Conservation (phyloP, 2,113 vertebrate genomes). For the Sarotherodon lohbergeri region DNA sequence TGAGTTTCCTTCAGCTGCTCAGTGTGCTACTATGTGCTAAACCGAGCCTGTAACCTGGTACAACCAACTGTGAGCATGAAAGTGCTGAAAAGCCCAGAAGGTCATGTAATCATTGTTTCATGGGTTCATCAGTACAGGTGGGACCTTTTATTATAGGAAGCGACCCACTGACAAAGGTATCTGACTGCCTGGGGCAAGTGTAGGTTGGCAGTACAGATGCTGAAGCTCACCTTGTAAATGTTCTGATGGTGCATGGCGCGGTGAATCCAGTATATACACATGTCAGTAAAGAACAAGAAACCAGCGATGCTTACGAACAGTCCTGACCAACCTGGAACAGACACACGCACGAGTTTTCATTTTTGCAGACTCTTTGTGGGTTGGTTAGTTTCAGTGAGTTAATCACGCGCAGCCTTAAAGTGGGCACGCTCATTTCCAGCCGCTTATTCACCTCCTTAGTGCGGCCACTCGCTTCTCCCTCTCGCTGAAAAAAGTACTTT, state of each 20-base stretch:
- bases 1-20: not conserved
- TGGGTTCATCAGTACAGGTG: not conserved
- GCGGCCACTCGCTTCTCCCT: not conserved
- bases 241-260: conserved; percentile 84
- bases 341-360: fast-evolving
- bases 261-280: conserved; percentile 96
- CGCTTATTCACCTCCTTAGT: not conserved
- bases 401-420: not conserved
- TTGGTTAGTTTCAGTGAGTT: not conserved
- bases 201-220: not conserved
- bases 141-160: fast-evolving
- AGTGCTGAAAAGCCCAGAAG: not conserved
- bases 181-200: not conserved
- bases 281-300: conserved; percentile 91
- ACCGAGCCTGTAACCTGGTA: not conserved
- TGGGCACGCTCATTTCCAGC: not conserved
- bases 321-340: conserved; percentile 77
- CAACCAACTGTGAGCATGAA: not conserved
- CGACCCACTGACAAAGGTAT: not conserved
- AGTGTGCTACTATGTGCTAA: not conserved
- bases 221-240: conserved; percentile 82
- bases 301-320: conserved; percentile 83
- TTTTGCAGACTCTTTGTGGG: not conserved
- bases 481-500: not conserved
- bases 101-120: not conserved